Percentiles rank a stretch among this genome's conserved stretches.
Evolutionary conservation across 2,113 vertebrate genomes (phyloP).

Genomic region (Lasiurus cinereus): DNA sequence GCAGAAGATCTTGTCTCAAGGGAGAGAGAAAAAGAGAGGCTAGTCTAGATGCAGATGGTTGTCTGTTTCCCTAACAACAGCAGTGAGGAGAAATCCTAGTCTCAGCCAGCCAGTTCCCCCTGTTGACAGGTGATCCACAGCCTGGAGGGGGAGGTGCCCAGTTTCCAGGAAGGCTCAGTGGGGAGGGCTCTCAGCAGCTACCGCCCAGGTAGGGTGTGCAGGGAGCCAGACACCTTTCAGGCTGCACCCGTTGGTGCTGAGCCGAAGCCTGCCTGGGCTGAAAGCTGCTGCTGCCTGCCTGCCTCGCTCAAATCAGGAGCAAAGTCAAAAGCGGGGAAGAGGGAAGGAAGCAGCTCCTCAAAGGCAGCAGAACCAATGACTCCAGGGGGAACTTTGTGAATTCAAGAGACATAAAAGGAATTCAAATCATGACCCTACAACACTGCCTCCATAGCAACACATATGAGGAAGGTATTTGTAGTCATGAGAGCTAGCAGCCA

Average conservation of each 20-base stretch:
- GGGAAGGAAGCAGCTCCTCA: neutral
- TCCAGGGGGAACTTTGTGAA: neutral
- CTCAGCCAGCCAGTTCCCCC: neutral
- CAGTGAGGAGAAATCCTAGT: constrained; percentile 29
- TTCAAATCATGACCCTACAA: neutral
- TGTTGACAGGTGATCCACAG: constrained; percentile 63
- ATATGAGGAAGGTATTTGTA: too few species aligned
- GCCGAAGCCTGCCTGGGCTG: constrained; percentile 49
- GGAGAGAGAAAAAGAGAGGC: neutral
- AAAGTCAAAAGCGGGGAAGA: neutral
- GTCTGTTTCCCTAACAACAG: constrained; percentile 72
- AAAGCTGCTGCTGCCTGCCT: neutral
- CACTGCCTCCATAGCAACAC: neutral
- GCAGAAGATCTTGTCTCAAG: constrained; percentile 7
- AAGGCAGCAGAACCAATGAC: constrained; percentile 29
- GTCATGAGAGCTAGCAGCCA: neutral
- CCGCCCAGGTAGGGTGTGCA: constrained; percentile 60
- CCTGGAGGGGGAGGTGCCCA: neutral
- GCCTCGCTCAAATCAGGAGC: constrained; percentile 43
- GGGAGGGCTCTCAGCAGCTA: constrained; percentile 3
- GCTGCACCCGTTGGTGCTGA: neutral
- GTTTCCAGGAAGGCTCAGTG: neutral
- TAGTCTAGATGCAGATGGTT: constrained; percentile 32
- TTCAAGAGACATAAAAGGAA: neutral
- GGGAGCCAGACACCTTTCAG: neutral